Percentiles rank a stretch among this genome's conserved stretches.
These are phyloP conservation scores for Maconellicoccus hirsutus DNA, from an alignment of 1,140 invertebrate genomes.

Conservation along the genomic window DNA sequence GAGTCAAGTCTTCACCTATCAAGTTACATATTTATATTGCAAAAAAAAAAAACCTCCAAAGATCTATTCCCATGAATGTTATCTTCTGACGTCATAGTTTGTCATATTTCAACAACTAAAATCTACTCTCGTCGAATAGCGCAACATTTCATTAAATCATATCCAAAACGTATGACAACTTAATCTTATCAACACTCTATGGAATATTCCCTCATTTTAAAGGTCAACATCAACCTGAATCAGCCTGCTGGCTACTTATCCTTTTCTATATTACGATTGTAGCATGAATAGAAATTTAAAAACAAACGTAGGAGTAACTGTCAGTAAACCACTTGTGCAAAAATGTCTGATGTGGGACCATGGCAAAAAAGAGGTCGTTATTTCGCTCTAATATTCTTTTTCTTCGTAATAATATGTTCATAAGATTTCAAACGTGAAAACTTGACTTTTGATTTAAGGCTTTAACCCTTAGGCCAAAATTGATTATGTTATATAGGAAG, in stretches of 20 bases:
- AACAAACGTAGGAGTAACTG: not conserved
- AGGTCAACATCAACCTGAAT: not conserved
- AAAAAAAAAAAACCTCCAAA: no score
- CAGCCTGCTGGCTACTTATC: not conserved
- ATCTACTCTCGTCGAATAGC: no score
- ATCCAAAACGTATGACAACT: not conserved
- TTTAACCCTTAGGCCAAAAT: not conserved
- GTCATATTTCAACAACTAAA: no score
- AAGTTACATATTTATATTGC: no score
- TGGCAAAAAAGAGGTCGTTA: not conserved
- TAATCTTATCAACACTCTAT: not conserved
- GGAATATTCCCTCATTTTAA: not conserved
- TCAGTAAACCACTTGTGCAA: not conserved
- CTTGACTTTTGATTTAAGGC: not conserved
- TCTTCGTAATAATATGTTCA: not conserved
- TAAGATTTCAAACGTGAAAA: not conserved
- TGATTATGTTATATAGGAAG: not conserved
- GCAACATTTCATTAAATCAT: no score
- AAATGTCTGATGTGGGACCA: not conserved
- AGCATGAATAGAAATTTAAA: not conserved
- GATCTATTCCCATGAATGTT: no score
- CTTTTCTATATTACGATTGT: not conserved
- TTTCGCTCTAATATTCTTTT: not conserved
- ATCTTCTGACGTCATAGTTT: no score
- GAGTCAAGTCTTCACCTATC: no score